These are phyloP conservation scores for Eulemur albifrons DNA, from an alignment of 2,797 vertebrate species.

Conservation along the genomic window DNA sequence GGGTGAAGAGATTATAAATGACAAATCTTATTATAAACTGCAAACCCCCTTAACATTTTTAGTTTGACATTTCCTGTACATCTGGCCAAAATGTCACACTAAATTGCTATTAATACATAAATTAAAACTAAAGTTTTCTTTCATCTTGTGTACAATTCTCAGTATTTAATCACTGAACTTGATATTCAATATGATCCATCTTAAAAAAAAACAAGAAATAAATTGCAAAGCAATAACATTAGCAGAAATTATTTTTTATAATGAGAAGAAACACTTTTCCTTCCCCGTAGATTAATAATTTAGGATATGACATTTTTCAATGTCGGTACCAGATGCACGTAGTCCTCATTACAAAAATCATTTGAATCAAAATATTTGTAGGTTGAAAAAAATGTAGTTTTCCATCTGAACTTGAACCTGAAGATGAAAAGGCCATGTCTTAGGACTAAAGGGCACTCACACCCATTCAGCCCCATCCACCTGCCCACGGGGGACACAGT, in stretches of 20 bases:
- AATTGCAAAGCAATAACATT: neutral
- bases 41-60: neutral
- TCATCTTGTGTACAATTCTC: neutral
- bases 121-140: neutral
- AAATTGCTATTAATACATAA: neutral
- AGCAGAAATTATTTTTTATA: neutral
- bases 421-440: neutral
- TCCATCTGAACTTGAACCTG: neutral
- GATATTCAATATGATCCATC: neutral
- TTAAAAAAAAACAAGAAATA: neutral
- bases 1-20: neutral
- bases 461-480: neutral
- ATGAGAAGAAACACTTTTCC: neutral
- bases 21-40: neutral
- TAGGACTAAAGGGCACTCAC: neutral
- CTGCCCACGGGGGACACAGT: accelerated
- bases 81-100: neutral
- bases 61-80: neutral
- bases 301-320: neutral
- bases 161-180: neutral
- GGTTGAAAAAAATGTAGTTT: neutral
- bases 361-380: neutral
- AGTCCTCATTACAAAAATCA: neutral
- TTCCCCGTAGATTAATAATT: neutral
- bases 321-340: neutral